These are phyloP conservation scores for Bombus fervidus DNA, from an alignment of 1,140 invertebrate genomes.

Conservation along the genomic window DNA sequence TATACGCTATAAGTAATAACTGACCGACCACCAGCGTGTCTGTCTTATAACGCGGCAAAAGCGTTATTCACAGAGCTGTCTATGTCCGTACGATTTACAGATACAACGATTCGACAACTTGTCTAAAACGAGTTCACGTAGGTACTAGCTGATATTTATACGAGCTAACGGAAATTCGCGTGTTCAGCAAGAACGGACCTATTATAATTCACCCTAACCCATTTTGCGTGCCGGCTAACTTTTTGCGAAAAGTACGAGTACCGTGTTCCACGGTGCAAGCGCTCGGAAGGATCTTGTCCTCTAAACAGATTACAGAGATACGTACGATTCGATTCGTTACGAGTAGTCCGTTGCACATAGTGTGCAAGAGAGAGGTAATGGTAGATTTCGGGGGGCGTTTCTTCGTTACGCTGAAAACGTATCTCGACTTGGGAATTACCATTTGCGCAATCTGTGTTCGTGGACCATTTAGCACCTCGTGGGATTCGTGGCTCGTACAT, in stretches of 20 bases:
- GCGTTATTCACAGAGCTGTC: conserved; percentile 32
- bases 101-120: conserved; percentile 27
- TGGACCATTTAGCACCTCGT: background rate
- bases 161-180: background rate
- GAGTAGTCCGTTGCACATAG: no score
- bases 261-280: background rate
- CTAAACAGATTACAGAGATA: background rate
- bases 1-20: conserved; percentile 20
- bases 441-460: background rate
- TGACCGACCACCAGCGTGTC: background rate
- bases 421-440: background rate
- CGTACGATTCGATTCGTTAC: background rate
- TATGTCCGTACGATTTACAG: conserved; percentile 7
- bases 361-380: background rate
- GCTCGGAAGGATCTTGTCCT: background rate
- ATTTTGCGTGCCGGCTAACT: background rate
- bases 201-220: conserved; percentile 4
- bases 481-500: conserved; percentile 6
- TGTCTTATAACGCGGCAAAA: background rate
- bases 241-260: background rate
- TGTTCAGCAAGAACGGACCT: background rate
- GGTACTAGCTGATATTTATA: background rate
- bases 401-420: background rate
- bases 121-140: conserved; percentile 1
- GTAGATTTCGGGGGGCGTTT: background rate